Evolutionary conservation across 2,888 invertebrate genomes (phyloP).

Genomic region (Eupithecia tripunctaria): DNA sequence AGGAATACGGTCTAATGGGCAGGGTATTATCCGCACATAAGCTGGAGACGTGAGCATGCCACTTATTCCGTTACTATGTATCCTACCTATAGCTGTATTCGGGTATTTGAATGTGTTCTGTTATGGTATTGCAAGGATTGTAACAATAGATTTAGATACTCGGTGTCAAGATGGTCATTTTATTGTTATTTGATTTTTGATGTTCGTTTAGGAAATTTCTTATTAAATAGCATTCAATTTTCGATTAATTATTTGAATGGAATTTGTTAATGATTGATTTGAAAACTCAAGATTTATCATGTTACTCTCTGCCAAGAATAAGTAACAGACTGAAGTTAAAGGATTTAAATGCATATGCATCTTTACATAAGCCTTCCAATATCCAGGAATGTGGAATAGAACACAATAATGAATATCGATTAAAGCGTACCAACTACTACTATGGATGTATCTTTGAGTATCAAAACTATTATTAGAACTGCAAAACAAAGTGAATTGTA

Average conservation of each 20-base stretch:
- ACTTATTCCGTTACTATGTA: slow-evolving; percentile 52
- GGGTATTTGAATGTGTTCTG: neutral
- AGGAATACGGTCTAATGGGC: slow-evolving; percentile 18
- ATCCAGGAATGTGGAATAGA: neutral
- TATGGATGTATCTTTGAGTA: neutral
- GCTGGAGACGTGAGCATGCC: slow-evolving; percentile 52
- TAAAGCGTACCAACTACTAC: neutral
- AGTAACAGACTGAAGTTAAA: neutral
- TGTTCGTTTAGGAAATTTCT: neutral
- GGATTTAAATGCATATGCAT: neutral
- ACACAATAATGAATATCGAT: neutral
- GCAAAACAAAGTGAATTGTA: neutral
- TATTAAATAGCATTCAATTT: neutral
- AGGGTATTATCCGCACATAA: slow-evolving; percentile 52
- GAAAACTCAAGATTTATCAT: neutral
- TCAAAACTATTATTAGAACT: slow-evolving; percentile 38
- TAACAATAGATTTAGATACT: neutral
- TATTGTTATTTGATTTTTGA: neutral
- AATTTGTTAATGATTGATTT: neutral
- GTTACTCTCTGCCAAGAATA: neutral
- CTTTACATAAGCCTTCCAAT: neutral
- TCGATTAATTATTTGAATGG: neutral
- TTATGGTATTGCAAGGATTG: neutral
- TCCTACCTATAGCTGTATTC: neutral
- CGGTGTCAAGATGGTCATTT: neutral